Evolutionary conservation across 92 coral and sea anemone species (phyloP).

Genomic region (Porites evermanni): DNA sequence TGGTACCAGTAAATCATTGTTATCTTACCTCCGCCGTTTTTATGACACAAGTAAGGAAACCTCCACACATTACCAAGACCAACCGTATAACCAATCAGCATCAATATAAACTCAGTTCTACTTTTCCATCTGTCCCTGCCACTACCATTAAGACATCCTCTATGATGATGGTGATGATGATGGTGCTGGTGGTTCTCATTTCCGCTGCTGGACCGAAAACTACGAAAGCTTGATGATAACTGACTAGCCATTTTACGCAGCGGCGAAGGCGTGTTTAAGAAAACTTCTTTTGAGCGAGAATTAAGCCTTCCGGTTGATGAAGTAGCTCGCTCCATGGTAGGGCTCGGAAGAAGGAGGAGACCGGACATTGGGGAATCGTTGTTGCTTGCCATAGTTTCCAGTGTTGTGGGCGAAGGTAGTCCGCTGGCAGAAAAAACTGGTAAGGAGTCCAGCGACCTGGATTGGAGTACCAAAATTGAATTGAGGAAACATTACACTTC

Average conservation of each 20-base stretch:
- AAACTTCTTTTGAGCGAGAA: constrained; percentile 28
- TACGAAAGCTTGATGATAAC: constrained; percentile 20
- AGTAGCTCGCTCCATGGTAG: constrained; percentile 27
- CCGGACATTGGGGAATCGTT: constrained; percentile 28
- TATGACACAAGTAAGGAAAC: constrained; percentile 94
- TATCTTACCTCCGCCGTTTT: constrained; percentile 97
- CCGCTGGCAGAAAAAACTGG: constrained; percentile 13
- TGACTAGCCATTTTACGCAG: constrained; percentile 34
- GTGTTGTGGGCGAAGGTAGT: constrained; percentile 10
- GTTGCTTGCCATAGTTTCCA: constrained; percentile 10
- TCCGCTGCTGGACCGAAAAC: constrained; percentile 51
- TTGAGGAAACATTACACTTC: no score
- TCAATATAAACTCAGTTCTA: constrained; percentile 91
- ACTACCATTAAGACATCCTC: not conserved
- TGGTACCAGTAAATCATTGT: not conserved
- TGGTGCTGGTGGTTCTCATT: constrained; percentile 20
- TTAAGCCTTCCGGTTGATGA: constrained; percentile 39
- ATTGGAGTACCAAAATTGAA: not conserved
- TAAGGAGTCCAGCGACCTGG: constrained; percentile 34
- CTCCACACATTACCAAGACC: constrained; percentile 99
- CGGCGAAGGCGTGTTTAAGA: constrained; percentile 8
- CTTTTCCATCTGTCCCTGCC: constrained; percentile 91
- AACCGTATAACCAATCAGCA: constrained; percentile 92
- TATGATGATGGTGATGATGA: constrained; percentile 20
- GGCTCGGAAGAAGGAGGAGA: constrained; percentile 26